phyloP scores from a whole-genome alignment of 2,888 invertebrate genomes.

The Synanthedon tipuliformis region DNA sequence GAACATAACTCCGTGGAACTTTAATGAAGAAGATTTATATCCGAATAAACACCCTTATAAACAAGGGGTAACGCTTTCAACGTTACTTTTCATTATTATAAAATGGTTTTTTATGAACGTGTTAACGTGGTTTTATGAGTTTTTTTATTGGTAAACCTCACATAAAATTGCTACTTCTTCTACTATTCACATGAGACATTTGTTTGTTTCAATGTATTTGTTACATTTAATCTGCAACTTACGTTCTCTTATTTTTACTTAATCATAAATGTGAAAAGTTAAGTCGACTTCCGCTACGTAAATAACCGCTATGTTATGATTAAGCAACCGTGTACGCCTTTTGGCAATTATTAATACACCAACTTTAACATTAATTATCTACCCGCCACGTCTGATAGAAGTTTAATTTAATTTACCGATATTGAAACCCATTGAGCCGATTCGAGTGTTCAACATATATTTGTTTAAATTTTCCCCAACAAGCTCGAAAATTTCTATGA shows the following conservation, averaged over 20 bases:
- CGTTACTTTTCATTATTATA: conserved; percentile 22
- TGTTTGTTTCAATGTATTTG: no score
- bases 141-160: conserved; percentile 20
- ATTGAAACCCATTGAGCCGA: conserved; percentile 23
- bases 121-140: conserved; percentile 16
- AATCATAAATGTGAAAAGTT: no score
- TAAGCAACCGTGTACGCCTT: no score
- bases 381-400: conserved; percentile 24
- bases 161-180: conserved; percentile 13
- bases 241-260: no score
- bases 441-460: conserved; percentile 28
- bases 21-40: conserved; percentile 32
- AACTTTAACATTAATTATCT: conserved; percentile 25
- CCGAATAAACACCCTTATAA: conserved; percentile 28
- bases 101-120: conserved; percentile 12
- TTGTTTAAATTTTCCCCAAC: not conserved
- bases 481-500: no score
- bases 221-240: no score
- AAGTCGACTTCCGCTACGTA: no score
- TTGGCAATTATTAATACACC: no score
- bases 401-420: conserved; percentile 34
- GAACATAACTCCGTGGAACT: conserved; percentile 28
- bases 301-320: no score
- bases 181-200: not conserved
- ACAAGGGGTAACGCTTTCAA: conserved; percentile 12